These are phyloP conservation scores for Synergus itoensis DNA, from an alignment of 2,888 invertebrate genomes.

Conservation along the genomic window DNA sequence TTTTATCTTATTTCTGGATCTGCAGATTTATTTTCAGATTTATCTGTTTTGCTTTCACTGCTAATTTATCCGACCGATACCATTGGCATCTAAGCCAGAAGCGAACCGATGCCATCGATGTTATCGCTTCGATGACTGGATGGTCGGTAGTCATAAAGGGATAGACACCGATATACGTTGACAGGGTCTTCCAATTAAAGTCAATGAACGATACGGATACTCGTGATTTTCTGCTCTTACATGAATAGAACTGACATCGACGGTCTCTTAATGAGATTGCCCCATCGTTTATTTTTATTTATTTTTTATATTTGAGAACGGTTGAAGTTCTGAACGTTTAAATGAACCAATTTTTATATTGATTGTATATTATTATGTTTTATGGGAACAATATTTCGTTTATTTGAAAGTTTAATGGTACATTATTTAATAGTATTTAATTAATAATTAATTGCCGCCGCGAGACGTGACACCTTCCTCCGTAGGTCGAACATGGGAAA, in stretches of 20 bases:
- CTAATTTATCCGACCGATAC: not conserved
- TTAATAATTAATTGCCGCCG: too few species aligned
- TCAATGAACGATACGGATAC: not conserved
- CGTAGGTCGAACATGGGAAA: too few species aligned
- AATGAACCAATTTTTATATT: too few species aligned
- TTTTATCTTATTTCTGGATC: not conserved
- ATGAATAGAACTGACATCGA: not conserved
- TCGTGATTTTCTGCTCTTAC: not conserved
- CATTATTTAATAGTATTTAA: too few species aligned
- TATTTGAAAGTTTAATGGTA: too few species aligned
- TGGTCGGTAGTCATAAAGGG: not conserved
- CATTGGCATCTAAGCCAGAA: constrained; percentile 22
- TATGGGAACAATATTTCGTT: too few species aligned
- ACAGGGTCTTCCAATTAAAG: not conserved
- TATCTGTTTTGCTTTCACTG: not conserved
- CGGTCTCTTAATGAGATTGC: not conserved
- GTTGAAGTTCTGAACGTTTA: too few species aligned
- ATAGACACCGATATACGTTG: not conserved
- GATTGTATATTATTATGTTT: too few species aligned
- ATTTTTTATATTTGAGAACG: not conserved
- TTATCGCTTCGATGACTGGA: constrained; percentile 7
- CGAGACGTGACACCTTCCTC: too few species aligned
- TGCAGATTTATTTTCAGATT: not conserved
- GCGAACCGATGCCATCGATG: not conserved
- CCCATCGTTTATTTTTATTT: not conserved